Evolutionary conservation across 2,888 invertebrate species (phyloP).

Genomic region (Cetonia aurata): DNA sequence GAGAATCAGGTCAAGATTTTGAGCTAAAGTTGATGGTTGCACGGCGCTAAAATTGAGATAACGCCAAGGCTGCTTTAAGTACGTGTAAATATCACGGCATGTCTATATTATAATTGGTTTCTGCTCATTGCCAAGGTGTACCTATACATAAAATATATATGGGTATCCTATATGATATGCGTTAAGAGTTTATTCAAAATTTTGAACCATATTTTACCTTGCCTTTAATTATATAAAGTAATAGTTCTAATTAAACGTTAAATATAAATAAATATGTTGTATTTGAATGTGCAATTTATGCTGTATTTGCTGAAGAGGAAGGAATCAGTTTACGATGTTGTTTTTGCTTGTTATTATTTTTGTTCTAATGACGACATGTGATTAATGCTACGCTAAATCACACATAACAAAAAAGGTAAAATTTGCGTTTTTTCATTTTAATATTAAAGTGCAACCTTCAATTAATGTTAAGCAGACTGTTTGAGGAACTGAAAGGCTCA

Average conservation of each 20-base stretch:
- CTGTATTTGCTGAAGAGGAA: background rate
- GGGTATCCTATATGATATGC: background rate
- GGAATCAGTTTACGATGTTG: background rate
- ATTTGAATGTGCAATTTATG: too few species aligned
- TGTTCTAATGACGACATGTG: too few species aligned
- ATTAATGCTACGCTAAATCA: too few species aligned
- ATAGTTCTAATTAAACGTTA: conserved; percentile 6
- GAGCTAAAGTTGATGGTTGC: conserved; percentile 38
- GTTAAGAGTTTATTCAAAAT: conserved; percentile 17
- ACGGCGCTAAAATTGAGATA: conserved; percentile 32
- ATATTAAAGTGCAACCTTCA: too few species aligned
- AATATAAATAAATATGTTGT: conserved; percentile 1
- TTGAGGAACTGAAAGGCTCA: too few species aligned
- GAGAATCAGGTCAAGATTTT: conserved; percentile 39
- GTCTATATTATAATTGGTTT: background rate
- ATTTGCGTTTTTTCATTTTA: too few species aligned
- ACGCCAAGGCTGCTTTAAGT: conserved; percentile 16
- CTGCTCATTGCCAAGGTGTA: conserved; percentile 24
- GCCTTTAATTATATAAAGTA: conserved; percentile 27
- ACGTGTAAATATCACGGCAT: conserved; percentile 17
- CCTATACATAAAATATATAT: too few species aligned
- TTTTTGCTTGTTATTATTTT: too few species aligned
- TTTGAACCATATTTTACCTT: conserved; percentile 26
- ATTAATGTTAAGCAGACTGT: too few species aligned
- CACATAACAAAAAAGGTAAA: too few species aligned